Evolutionary conservation across 2,797 vertebrate species (phyloP).

Genomic region (Manis javanica): DNA sequence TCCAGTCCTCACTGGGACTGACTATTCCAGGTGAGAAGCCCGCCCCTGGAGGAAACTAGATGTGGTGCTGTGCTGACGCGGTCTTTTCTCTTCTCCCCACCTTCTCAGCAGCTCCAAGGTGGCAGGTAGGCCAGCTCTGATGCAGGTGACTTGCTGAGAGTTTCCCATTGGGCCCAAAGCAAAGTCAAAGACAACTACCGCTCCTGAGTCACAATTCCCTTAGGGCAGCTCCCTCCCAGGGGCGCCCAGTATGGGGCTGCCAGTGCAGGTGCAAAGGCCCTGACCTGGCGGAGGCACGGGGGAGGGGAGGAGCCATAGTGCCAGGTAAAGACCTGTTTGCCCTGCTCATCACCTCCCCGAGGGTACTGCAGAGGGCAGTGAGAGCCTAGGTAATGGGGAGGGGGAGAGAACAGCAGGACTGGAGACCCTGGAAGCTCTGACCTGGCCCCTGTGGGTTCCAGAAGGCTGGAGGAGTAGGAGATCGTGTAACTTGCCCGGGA

Average conservation of each 20-base stretch:
- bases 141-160: not conserved
- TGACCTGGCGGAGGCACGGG: not conserved
- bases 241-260: accelerated
- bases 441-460: accelerated
- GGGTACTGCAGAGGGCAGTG: not conserved
- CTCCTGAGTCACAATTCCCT: not conserved
- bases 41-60: not conserved
- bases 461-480: not conserved
- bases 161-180: not conserved
- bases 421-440: not conserved
- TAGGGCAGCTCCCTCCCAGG: not conserved
- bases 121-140: not conserved
- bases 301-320: not conserved
- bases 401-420: too few species aligned
- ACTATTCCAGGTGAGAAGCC: not conserved
- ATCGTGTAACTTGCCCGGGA: not conserved
- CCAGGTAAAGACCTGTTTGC: not conserved
- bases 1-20: too few species aligned
- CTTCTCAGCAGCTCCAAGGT: not conserved
- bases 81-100: not conserved
- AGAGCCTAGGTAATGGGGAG: not conserved
- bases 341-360: not conserved
- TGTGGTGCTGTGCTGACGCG: not conserved
- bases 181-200: not conserved
- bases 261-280: accelerated